A percentile compares a stretch with the other conserved stretches of the same genome.
Conservation (phyloP, 2,113 vertebrate species). For the Helogale parvula region DNA sequence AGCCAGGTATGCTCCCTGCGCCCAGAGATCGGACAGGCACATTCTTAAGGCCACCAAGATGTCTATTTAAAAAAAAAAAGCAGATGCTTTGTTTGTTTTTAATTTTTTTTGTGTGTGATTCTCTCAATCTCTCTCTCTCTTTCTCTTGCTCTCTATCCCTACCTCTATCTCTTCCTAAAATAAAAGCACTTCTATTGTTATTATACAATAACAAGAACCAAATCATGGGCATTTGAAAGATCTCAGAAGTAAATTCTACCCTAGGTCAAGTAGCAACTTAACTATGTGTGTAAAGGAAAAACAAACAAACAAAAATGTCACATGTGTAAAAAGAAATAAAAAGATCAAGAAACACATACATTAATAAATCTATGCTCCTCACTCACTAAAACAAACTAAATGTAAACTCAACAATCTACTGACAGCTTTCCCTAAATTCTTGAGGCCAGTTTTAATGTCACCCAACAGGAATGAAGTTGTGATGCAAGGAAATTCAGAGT, state of each 20-base stretch:
- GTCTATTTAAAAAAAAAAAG: not conserved
- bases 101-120: not conserved
- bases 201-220: not conserved
- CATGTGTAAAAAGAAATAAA: not conserved
- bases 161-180: not conserved
- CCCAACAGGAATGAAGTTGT: not conserved
- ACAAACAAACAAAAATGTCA: too few relatives aligned
- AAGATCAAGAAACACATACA: not conserved
- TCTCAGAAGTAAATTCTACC: not conserved
- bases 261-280: not conserved
- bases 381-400: not conserved
- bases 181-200: not conserved
- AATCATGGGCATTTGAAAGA: not conserved
- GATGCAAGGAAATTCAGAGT: not conserved
- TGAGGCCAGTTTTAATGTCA: not conserved
- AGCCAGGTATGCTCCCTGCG: not conserved
- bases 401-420: not conserved
- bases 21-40: too few relatives aligned
- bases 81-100: not conserved
- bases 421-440: not conserved
- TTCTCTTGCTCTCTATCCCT: not conserved
- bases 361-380: not conserved
- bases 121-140: not conserved
- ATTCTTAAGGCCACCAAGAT: too few relatives aligned
- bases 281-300: not conserved